Evolutionary conservation across 2,888 invertebrate genomes (phyloP).

Genomic region (Hypsopygia costalis): DNA sequence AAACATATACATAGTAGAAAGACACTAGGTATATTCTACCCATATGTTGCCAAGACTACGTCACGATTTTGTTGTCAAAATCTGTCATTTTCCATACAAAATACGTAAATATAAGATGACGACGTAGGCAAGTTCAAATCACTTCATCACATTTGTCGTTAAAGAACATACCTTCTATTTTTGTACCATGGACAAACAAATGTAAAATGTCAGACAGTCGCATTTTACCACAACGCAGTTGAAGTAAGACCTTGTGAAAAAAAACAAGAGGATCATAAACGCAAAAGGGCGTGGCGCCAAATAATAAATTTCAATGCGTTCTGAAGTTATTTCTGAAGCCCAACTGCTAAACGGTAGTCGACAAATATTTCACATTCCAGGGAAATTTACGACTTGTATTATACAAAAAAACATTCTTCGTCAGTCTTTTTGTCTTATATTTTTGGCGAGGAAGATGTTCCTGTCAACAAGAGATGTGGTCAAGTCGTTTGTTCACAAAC

Average conservation of each 20-base stretch:
- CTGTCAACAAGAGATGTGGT: slow-evolving; percentile 1
- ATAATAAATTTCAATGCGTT: slow-evolving; percentile 11
- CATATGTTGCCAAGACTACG: no score
- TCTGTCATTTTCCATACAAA: no score
- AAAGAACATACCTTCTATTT: no score
- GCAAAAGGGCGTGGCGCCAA: slow-evolving; percentile 3
- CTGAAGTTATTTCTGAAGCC: slow-evolving; percentile 24
- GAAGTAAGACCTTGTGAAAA: not conserved
- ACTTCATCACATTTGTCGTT: no score
- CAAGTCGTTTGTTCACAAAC: not conserved
- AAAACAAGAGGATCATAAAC: not conserved
- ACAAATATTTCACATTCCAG: slow-evolving; percentile 34
- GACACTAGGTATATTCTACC: no score
- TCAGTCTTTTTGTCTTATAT: slow-evolving; percentile 16
- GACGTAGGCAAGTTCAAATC: no score
- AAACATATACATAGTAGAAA: no score
- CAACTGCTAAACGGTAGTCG: slow-evolving; percentile 23
- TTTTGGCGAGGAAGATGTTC: slow-evolving; percentile 17
- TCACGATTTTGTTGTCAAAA: no score
- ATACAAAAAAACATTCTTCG: slow-evolving; percentile 16
- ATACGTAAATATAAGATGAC: no score
- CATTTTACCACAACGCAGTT: not conserved
- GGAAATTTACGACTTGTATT: slow-evolving; percentile 33
- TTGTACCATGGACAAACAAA: no score
- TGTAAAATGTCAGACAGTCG: no score